These are phyloP conservation scores for Takifugu flavidus DNA, from an alignment of 2,113 vertebrate genomes.

Conservation along the genomic window DNA sequence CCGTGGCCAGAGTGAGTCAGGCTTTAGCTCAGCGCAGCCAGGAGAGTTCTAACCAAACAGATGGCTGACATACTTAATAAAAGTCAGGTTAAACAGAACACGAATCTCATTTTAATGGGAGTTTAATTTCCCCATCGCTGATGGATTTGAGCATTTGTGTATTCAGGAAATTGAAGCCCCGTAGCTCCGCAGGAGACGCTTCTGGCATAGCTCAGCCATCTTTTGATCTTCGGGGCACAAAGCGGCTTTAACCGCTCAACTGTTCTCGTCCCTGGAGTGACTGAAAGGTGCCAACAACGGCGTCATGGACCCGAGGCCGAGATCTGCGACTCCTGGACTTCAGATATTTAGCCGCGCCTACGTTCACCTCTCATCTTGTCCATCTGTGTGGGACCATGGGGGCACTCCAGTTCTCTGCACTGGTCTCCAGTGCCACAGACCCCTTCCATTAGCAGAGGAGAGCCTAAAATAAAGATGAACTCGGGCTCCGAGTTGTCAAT, in stretches of 20 bases:
- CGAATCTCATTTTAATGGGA: slow-evolving; percentile 29
- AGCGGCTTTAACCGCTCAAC: slow-evolving; percentile 60
- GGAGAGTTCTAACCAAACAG: slow-evolving; percentile 25
- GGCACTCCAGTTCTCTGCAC: slow-evolving; percentile 37
- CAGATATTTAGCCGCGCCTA: slow-evolving; percentile 55
- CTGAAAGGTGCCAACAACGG: slow-evolving; percentile 53
- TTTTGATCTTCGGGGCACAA: slow-evolving; percentile 47
- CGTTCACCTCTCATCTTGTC: slow-evolving; percentile 58
- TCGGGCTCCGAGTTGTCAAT: slow-evolving; percentile 2
- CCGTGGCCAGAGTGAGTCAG: neutral
- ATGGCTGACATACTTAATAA: slow-evolving; percentile 32
- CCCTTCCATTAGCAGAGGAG: slow-evolving; percentile 10
- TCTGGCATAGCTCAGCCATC: slow-evolving; percentile 33
- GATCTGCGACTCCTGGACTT: slow-evolving; percentile 55
- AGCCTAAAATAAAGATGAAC: slow-evolving; percentile 30
- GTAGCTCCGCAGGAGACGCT: slow-evolving; percentile 28
- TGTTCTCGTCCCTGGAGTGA: slow-evolving; percentile 46
- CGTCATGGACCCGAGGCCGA: slow-evolving; percentile 54
- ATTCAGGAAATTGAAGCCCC: slow-evolving; percentile 26
- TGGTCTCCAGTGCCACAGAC: slow-evolving; percentile 15
- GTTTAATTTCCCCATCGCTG: slow-evolving; percentile 19
- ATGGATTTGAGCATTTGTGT: slow-evolving; percentile 31
- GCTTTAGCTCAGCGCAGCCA: slow-evolving; percentile 18
- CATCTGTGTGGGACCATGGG: slow-evolving; percentile 61
- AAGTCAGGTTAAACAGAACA: slow-evolving; percentile 24